Evolutionary conservation across 2,797 vertebrate genomes (phyloP), one percentile per base, ranked within the genome.

Genomic region (Cossypha niveicapilla): DNA sequence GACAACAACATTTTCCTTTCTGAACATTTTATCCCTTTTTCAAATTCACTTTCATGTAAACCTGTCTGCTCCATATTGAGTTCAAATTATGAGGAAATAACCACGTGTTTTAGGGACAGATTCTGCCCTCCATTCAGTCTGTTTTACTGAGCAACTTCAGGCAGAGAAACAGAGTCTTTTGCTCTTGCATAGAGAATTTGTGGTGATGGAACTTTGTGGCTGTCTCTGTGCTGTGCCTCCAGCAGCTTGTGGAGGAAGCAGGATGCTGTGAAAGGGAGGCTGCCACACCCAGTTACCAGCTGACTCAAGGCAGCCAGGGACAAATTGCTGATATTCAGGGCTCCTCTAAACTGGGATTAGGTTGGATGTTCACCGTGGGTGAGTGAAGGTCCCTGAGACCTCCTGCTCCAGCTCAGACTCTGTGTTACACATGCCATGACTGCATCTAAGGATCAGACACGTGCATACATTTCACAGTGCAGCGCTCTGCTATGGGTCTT

Each of bases 381-480:
- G 14, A 47, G 5, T 18, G 50, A 75, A 89, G 5, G 48, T 54
- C 18, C 10, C 25, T 34, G 39, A 70, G n/a, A 17, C 22, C 34
- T 74, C 73, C 23, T 71, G 10, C 23, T 34, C 24, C 3, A 1
- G 39, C 24, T 80, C 45, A 74, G 39, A 25, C 48, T 61, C 39
- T 27, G 7, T 39, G 62, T 28, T 19, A 71, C 28, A 35, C 25
- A 9, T 2, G 13, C 21, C 34, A 21, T 15, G 10, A 8, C 50
- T 21, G 18, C 6, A 57, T 8, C 8, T 78, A 28, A 68, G 50
- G 22, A 44, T 74, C 34, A 53, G 51, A 10, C 5, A 0, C 11
- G 13, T 48, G 17, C 21, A 30, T 47, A 8, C 22, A 3, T 2
- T 0, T 6, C 11, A 7, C 39, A 71, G 35, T 1, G 1, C 35